A percentile compares a stretch with the other conserved stretches of the same genome.
Conservation (phyloP, 2,113 vertebrate genomes). For the Myrmophylax atrothorax region DNA sequence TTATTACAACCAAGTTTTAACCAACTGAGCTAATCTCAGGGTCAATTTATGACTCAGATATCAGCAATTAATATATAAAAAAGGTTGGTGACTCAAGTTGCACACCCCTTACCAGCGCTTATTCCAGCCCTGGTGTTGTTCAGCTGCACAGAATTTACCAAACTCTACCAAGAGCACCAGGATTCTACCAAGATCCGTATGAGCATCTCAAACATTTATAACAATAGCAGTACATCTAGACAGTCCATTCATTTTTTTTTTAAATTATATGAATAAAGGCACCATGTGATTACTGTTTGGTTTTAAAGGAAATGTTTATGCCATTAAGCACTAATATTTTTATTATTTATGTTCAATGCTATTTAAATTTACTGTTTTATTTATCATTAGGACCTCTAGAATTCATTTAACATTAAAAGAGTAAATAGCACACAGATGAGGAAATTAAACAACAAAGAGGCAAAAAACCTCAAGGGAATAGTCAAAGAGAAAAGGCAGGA, state of each 20-base stretch:
- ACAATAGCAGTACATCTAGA: neutral
- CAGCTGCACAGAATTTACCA: neutral
- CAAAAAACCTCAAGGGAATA: constrained; percentile 11
- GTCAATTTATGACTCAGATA: neutral
- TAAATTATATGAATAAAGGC: neutral
- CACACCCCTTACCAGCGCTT: neutral
- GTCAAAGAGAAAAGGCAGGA: constrained; percentile 33
- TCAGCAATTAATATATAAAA: neutral
- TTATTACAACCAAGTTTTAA: no score
- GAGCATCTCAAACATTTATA: neutral
- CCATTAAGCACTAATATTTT: neutral
- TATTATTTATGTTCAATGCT: neutral
- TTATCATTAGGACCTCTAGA: neutral
- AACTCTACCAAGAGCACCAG: neutral
- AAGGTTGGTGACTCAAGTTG: neutral
- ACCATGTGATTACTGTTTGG: neutral
- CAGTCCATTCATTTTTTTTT: neutral
- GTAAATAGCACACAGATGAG: neutral
- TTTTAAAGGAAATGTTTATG: neutral
- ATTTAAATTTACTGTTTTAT: neutral
- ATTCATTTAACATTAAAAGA: neutral
- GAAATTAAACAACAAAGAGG: constrained; percentile 7
- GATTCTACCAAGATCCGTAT: neutral
- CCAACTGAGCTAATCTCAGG: no score
- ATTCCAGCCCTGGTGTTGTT: neutral